Evolutionary conservation across 2,113 vertebrate genomes (phyloP), one percentile per base, ranked within the genome.

Genomic region (Labeo catla): DNA sequence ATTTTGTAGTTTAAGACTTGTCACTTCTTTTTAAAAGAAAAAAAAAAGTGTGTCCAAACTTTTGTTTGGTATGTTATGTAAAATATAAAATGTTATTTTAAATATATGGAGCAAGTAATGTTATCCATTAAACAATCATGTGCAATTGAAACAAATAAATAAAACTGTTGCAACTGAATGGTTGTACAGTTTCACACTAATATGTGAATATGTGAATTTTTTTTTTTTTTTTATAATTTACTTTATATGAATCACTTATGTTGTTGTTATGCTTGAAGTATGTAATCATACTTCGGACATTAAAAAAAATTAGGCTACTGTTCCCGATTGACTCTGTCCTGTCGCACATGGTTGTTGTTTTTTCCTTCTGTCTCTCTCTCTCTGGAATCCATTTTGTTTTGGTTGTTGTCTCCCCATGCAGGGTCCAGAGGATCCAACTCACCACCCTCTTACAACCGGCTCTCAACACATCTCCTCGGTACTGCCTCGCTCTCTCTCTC

Each of bases 371-470:
- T 91, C 88, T 91, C 61, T 59, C 19, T 57, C 54, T 93, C 91
- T 95, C 92, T 93, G 93, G 86, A 95, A 94, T 95, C 94, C 94
- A 93, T 95, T 87, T 85, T 93, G 94, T 95, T 95, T 93, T 93
- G 94, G 92, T 94, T 95, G 89, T 96, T 96, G 95, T 96, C 93
- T 95, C 92, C 94, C 93, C 90, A 94, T 95, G 94, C 95, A 96
- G 95, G 94, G 95, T 95, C 94, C 95, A 92, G 95, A 95, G 93
- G 95, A 95, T 93, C 93, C 93, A 92, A 91, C 88, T 92, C 94
- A 92, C 90, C 93, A 95, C 93, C 94, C 94, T 94, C 94, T 95
- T 94, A 94, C 94, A 93, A 94, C 94, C 93, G 95, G 94, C 92
- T 95, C 95, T 94, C 93, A 94, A 93, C 94, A 94, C 94, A 93